A percentile compares a stretch with the other conserved stretches of the same genome.
These are phyloP conservation scores for Lacanobia oleracea DNA, from an alignment of 2,888 invertebrate species.

Conservation along the genomic window DNA sequence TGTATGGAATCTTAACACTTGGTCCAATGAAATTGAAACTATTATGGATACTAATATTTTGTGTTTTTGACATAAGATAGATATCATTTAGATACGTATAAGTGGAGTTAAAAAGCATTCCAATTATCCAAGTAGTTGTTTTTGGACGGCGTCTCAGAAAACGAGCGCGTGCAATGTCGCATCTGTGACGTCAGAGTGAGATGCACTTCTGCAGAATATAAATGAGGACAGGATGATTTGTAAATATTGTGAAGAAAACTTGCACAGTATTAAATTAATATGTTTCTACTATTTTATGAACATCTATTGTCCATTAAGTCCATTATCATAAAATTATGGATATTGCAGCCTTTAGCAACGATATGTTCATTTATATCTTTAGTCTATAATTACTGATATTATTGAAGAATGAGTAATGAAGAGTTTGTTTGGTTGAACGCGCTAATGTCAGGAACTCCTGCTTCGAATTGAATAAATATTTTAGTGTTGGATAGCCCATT, in stretches of 20 bases:
- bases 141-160: constrained; percentile 22
- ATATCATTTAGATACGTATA: neutral
- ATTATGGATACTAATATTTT: no score
- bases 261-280: neutral
- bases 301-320: neutral
- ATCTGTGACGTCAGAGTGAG: constrained; percentile 51
- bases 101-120: neutral
- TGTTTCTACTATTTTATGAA: neutral
- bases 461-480: no score
- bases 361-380: no score
- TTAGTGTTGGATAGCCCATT: no score
- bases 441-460: no score
- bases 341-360: neutral
- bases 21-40: no score
- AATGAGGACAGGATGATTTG: constrained; percentile 8
- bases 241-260: neutral
- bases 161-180: constrained; percentile 43
- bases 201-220: constrained; percentile 44
- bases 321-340: neutral
- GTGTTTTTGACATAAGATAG: no score
- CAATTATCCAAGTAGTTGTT: constrained; percentile 17
- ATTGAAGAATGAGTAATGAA: no score
- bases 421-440: no score
- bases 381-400: no score
- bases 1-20: no score